A percentile compares a stretch with the other conserved stretches of the same genome.
Conservation (phyloP, 2,888 invertebrate species). For the Hydriomena furcata region DNA sequence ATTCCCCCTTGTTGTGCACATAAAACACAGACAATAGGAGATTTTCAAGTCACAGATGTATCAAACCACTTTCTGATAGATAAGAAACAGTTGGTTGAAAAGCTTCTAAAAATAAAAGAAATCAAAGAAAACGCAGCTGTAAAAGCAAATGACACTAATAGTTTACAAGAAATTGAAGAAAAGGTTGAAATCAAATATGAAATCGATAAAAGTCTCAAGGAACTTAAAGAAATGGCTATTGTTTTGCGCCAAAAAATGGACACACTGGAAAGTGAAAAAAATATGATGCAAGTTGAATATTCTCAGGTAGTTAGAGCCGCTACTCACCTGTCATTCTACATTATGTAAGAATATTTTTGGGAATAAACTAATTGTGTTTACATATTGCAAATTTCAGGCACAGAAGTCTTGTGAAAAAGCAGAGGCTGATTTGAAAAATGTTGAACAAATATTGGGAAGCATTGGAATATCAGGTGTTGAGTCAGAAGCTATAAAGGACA, state of each 20-base stretch:
- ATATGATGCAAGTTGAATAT: constrained; percentile 71
- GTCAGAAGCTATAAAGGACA: constrained; percentile 47
- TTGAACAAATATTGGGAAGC: constrained; percentile 61
- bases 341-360: too few species aligned
- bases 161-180: constrained; percentile 26
- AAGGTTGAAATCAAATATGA: constrained; percentile 40
- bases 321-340: too few species aligned
- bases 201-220: constrained; percentile 59
- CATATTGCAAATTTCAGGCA: constrained; percentile 51
- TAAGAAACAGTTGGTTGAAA: constrained; percentile 49
- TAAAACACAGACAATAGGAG: constrained; percentile 52
- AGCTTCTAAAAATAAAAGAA: constrained; percentile 47
- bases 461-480: constrained; percentile 63
- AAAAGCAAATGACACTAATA: constrained; percentile 24
- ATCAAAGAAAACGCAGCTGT: constrained; percentile 37
- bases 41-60: constrained; percentile 50
- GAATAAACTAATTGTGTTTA: neutral
- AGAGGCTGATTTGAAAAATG: constrained; percentile 77
- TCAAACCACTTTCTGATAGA: constrained; percentile 4
- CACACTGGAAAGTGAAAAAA: constrained; percentile 67
- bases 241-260: constrained; percentile 68
- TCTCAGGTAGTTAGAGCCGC: constrained; percentile 59
- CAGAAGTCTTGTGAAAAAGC: constrained; percentile 65
- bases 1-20: constrained; percentile 85
- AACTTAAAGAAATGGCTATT: constrained; percentile 70